These are phyloP conservation scores for Heliconius eleuchia DNA, from an alignment of 1,140 invertebrate species.

Conservation along the genomic window DNA sequence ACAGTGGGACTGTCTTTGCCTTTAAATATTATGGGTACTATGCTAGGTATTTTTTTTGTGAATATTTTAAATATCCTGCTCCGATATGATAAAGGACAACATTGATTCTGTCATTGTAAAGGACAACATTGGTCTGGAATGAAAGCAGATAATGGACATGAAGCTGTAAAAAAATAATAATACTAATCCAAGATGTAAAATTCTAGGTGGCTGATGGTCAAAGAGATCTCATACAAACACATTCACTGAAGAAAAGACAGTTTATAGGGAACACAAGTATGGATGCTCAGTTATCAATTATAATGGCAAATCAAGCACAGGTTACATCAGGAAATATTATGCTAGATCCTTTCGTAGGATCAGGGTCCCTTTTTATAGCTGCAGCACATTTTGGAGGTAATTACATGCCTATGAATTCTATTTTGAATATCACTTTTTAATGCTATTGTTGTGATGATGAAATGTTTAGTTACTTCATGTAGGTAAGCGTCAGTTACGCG, in stretches of 20 bases:
- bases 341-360: conserved; percentile 97
- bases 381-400: conserved; percentile 93
- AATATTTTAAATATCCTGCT: no score
- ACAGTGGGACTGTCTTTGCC: no score
- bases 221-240: conserved; percentile 88
- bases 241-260: conserved; percentile 93
- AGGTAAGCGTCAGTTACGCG: no score
- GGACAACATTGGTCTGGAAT: no score
- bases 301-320: conserved; percentile 97
- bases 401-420: not conserved
- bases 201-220: conserved; percentile 90
- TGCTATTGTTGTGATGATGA: no score
- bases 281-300: conserved; percentile 94
- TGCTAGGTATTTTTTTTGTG: no score
- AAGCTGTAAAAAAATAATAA: not conserved
- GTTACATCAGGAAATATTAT: conserved; percentile 88
- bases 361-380: conserved; percentile 94
- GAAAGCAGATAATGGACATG: no score
- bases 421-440: no score
- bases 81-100: no score
- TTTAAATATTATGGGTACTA: no score
- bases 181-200: not conserved
- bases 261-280: conserved; percentile 99
- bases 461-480: no score
- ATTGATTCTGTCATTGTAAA: no score